A percentile compares a stretch with the other conserved stretches of the same genome.
Evolutionary conservation across 2,797 vertebrate genomes (phyloP).

Genomic region (Smutsia gigantea): DNA sequence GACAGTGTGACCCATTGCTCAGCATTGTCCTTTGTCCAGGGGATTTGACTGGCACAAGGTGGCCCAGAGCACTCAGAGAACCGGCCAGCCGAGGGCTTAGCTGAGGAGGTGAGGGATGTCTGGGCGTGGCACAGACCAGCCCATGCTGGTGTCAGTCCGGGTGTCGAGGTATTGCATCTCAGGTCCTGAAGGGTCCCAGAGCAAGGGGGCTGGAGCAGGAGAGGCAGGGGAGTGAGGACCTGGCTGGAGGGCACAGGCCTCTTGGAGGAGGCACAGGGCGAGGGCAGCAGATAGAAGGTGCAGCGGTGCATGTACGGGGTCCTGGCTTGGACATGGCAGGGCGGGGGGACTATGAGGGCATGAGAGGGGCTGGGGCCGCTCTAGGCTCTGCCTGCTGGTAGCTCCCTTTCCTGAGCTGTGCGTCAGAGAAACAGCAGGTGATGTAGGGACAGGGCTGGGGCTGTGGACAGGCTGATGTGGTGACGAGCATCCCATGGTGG

Average conservation of each 20-base stretch:
- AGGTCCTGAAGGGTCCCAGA: background rate
- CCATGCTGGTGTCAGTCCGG: rapidly evolving
- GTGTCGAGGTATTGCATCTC: rapidly evolving
- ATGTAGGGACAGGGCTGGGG: background rate
- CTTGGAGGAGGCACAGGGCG: background rate
- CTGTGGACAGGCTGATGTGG: background rate
- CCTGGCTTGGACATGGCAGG: rapidly evolving
- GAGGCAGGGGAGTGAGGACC: rapidly evolving
- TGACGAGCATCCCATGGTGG: background rate
- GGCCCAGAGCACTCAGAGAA: background rate
- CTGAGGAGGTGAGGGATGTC: background rate
- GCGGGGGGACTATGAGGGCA: rapidly evolving
- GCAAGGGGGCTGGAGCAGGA: rapidly evolving
- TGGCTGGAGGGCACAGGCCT: background rate
- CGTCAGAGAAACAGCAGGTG: background rate
- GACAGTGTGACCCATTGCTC: no score
- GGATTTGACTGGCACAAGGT: rapidly evolving
- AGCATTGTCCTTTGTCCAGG: no score
- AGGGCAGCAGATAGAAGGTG: rapidly evolving
- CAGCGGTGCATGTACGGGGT: rapidly evolving
- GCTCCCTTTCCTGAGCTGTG: background rate
- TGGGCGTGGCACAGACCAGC: background rate
- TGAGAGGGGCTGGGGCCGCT: background rate
- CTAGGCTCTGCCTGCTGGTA: background rate
- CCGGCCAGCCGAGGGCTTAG: background rate